phyloP scores from a whole-genome alignment of 2,113 vertebrate genomes.

The Pipra filicauda region DNA sequence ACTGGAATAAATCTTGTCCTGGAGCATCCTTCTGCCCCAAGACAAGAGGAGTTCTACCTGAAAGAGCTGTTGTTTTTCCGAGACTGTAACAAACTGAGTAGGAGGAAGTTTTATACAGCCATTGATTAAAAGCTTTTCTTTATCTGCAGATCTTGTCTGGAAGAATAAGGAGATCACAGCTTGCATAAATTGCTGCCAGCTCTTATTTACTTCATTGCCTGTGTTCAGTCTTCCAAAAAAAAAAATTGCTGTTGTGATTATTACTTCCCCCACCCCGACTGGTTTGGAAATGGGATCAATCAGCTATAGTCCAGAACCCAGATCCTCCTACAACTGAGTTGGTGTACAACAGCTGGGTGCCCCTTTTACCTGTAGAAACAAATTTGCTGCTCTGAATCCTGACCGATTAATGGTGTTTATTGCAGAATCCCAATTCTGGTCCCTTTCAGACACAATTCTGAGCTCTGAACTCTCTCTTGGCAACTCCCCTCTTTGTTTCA shows the following conservation, averaged over 20 bases:
- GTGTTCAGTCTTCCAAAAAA: neutral
- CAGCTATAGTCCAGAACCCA: rapidly evolving
- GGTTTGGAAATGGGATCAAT: neutral
- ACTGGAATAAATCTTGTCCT: neutral
- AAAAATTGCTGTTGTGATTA: neutral
- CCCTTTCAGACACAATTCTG: neutral
- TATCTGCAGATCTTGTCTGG: neutral
- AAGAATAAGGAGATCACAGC: neutral
- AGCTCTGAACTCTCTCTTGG: neutral
- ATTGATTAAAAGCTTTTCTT: conserved; percentile 10
- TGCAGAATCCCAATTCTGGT: neutral
- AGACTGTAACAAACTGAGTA: neutral
- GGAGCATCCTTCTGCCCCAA: neutral
- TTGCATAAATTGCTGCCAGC: neutral
- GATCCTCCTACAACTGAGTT: neutral
- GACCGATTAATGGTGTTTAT: neutral
- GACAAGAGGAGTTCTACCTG: neutral
- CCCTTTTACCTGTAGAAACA: neutral
- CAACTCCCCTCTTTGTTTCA: neutral
- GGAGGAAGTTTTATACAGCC: neutral
- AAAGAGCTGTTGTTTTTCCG: neutral
- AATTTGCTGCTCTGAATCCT: neutral
- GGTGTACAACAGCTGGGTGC: neutral
- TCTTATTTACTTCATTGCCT: neutral
- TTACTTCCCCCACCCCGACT: neutral